Conservation (phyloP, 2,113 vertebrate species). For the Siniperca knerii region DNA sequence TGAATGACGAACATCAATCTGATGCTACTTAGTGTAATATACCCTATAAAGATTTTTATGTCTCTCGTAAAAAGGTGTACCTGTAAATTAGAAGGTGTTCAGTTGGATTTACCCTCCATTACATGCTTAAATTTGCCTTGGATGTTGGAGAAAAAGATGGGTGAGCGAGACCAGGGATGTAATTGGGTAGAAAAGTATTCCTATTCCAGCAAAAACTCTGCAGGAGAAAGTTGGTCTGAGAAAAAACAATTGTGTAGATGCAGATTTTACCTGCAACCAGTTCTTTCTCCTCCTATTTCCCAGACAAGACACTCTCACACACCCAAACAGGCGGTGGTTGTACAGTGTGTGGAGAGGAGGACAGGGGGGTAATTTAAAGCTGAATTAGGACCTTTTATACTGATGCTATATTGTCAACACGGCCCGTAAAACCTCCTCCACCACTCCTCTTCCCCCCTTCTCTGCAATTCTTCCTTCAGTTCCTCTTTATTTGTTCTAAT, state of each 20-base stretch:
- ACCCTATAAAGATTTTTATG: slow-evolving; percentile 44
- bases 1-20: not conserved
- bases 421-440: slow-evolving; percentile 78
- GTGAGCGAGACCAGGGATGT: not conserved
- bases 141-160: not conserved
- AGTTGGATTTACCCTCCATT: slow-evolving; percentile 40
- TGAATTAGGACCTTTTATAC: slow-evolving; percentile 84
- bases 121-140: slow-evolving; percentile 18
- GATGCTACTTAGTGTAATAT: slow-evolving; percentile 31
- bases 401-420: slow-evolving; percentile 83
- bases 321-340: slow-evolving; percentile 54
- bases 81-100: slow-evolving; percentile 52
- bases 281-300: slow-evolving; percentile 29
- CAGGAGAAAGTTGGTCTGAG: slow-evolving; percentile 35
- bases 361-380: slow-evolving; percentile 77
- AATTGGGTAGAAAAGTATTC: slow-evolving; percentile 25
- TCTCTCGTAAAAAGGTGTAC: slow-evolving; percentile 48
- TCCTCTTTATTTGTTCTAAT: slow-evolving; percentile 85
- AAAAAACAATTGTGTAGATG: slow-evolving; percentile 28
- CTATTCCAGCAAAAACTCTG: slow-evolving; percentile 3
- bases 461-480: slow-evolving; percentile 65
- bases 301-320: slow-evolving; percentile 37
- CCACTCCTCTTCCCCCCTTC: slow-evolving; percentile 50
- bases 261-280: slow-evolving; percentile 21
- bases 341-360: slow-evolving; percentile 42